Percentiles rank a stretch among this genome's conserved stretches.
Evolutionary conservation across 2,797 vertebrate genomes (phyloP).

Genomic region (Sarcophilus harrisii): DNA sequence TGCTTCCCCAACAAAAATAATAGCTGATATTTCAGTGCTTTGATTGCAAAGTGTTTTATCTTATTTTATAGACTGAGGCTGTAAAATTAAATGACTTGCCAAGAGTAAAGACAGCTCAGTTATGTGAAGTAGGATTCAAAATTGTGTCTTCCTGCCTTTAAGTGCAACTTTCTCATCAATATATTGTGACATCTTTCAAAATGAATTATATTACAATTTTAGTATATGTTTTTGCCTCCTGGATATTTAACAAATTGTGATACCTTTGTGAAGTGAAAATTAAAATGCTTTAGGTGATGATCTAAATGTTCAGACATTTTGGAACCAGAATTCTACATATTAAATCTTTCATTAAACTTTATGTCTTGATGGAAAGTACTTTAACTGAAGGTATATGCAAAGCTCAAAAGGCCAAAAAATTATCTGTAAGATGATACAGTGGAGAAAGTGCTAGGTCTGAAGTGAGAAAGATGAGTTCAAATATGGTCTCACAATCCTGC

Average conservation of each 20-base stretch:
- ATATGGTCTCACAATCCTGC: not conserved
- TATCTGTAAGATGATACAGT: not conserved
- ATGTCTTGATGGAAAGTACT: slow-evolving; percentile 13
- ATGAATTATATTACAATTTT: not conserved
- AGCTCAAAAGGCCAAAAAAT: not conserved
- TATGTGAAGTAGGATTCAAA: not conserved
- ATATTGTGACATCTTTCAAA: not conserved
- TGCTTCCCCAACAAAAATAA: not conserved
- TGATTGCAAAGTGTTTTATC: not conserved
- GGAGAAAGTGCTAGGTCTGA: not conserved
- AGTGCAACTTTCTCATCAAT: not conserved
- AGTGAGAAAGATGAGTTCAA: not conserved
- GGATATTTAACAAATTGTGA: not conserved
- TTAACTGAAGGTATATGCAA: not conserved
- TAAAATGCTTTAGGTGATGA: slow-evolving; percentile 4
- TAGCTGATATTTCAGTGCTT: not conserved
- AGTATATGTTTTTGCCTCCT: not conserved
- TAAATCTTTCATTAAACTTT: slow-evolving; percentile 8
- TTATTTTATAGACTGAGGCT: not conserved
- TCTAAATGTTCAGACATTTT: not conserved
- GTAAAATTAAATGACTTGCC: too few relatives aligned
- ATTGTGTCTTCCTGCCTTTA: not conserved
- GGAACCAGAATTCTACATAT: slow-evolving; percentile 5
- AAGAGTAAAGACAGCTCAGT: not conserved
- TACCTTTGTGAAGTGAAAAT: not conserved